A percentile compares a stretch with the other conserved stretches of the same genome.
Conservation (phyloP, 2,888 invertebrate genomes). For the Andrena hattorfiana region DNA sequence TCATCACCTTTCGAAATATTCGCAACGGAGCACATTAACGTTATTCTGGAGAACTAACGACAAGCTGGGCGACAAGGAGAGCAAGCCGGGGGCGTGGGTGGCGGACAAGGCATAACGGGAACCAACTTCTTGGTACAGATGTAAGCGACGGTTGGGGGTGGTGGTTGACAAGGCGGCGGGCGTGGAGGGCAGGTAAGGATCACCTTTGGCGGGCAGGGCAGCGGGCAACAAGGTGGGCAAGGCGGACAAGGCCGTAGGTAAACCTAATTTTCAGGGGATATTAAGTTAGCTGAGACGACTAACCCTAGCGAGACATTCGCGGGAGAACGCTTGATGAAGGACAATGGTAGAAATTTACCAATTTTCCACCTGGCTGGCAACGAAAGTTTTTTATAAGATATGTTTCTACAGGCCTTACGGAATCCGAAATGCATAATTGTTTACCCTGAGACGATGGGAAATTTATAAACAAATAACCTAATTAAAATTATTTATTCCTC, state of each 20-base stretch:
- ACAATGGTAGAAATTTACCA: no score
- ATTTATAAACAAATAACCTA: no score
- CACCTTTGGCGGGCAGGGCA: constrained; percentile 74
- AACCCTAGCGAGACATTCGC: neutral
- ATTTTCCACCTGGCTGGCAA: no score
- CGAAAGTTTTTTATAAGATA: no score
- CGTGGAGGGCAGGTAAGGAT: constrained; percentile 67
- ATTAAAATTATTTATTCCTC: no score
- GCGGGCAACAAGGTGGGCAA: constrained; percentile 70
- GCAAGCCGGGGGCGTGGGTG: constrained; percentile 66
- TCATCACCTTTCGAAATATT: no score
- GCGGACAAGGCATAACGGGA: constrained; percentile 73
- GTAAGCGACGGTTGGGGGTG: constrained; percentile 55
- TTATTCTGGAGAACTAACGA: constrained; percentile 44
- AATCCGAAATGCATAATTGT: no score
- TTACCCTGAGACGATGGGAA: no score
- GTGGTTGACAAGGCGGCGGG: constrained; percentile 56
- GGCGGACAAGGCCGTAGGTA: constrained; percentile 73
- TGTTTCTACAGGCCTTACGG: no score
- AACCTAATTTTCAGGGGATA: constrained; percentile 61
- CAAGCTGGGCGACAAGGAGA: constrained; percentile 67
- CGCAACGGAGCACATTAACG: neutral
- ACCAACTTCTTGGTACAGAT: constrained; percentile 67
- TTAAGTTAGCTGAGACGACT: constrained; percentile 24
- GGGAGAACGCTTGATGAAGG: constrained; percentile 4